These are phyloP conservation scores for Acanthoscelides obtectus DNA, from an alignment of 2,888 invertebrate genomes.

Conservation along the genomic window DNA sequence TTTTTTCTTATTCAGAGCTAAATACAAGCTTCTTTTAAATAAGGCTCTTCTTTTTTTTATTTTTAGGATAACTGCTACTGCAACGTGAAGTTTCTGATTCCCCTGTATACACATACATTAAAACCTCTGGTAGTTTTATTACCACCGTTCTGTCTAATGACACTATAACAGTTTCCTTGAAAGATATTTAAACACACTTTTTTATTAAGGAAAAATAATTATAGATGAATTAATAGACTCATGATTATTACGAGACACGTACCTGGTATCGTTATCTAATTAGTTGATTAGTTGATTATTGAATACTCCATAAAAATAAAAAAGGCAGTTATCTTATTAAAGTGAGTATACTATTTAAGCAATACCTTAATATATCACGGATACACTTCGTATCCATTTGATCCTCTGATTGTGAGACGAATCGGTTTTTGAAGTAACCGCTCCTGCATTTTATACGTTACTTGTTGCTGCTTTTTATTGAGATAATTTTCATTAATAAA, in stretches of 20 bases:
- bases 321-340: no score
- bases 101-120: background rate
- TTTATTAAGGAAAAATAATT: background rate
- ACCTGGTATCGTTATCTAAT: background rate
- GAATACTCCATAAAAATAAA: background rate
- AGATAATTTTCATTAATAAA: no score
- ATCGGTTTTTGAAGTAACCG: background rate
- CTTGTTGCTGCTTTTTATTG: no score
- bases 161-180: background rate
- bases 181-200: background rate
- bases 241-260: background rate
- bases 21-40: no score
- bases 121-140: background rate
- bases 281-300: background rate
- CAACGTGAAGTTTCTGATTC: background rate
- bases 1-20: no score
- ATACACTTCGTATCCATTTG: no score
- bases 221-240: background rate
- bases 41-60: no score
- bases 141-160: background rate
- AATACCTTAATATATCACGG: no score
- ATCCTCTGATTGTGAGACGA: no score
- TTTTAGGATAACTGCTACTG: no score
- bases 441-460: no score
- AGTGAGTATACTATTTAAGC: no score